phyloP scores from a whole-genome alignment of 2,797 vertebrate genomes.

The Luscinia luscinia region DNA sequence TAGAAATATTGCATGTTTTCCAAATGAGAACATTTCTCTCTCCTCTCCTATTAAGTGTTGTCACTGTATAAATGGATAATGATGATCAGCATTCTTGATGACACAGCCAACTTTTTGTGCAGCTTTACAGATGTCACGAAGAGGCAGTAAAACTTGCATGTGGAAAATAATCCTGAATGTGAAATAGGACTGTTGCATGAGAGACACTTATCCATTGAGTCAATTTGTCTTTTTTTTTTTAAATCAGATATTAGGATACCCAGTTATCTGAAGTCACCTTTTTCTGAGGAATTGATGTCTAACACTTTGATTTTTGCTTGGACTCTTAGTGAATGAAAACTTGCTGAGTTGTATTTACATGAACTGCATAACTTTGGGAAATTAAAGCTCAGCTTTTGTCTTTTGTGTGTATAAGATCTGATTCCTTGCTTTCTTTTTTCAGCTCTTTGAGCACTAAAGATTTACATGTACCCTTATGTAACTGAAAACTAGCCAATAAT shows the following conservation, averaged over 20 bases:
- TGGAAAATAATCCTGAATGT: neutral
- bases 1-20: neutral
- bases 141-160: neutral
- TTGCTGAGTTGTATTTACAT: neutral
- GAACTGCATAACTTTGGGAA: constrained; percentile 8
- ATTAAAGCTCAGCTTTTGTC: constrained; percentile 32
- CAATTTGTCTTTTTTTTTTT: neutral
- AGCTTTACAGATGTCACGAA: neutral
- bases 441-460: neutral
- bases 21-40: neutral
- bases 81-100: constrained; percentile 1
- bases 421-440: constrained; percentile 16
- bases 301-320: constrained; percentile 54
- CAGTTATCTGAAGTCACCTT: constrained; percentile 19
- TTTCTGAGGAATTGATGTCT: constrained; percentile 35
- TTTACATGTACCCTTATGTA: constrained; percentile 12
- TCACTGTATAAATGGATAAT: neutral
- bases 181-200: neutral
- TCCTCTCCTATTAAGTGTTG: neutral
- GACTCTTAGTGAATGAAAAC: neutral
- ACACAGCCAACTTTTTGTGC: neutral
- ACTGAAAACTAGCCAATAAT: neutral
- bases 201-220: neutral
- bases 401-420: neutral
- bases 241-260: neutral